These are phyloP conservation scores for Numenius phaeopus DNA, from an alignment of 2,797 vertebrate genomes.

Conservation along the genomic window DNA sequence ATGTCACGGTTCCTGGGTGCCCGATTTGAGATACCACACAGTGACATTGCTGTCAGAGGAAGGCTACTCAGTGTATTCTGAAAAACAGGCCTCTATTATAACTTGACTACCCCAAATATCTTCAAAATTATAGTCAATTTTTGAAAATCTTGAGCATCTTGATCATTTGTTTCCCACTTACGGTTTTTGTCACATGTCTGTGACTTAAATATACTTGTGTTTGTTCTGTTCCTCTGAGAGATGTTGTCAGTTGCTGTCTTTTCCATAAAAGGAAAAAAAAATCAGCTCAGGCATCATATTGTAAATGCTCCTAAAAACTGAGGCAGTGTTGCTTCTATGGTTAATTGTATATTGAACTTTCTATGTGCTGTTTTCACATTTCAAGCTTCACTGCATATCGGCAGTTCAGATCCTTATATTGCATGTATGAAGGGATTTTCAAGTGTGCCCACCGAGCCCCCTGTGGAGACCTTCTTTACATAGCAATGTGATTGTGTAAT, in stretches of 20 bases:
- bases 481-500: constrained; percentile 5
- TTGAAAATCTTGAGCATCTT: not conserved
- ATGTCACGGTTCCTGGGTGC: not conserved
- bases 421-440: constrained; percentile 30
- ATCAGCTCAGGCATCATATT: constrained; percentile 20
- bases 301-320: constrained; percentile 48
- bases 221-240: not conserved
- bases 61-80: not conserved
- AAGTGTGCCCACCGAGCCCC: constrained; percentile 13
- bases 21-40: not conserved
- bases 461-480: constrained; percentile 49
- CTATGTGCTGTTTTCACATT: constrained; percentile 39
- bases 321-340: constrained; percentile 45
- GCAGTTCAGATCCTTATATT: constrained; percentile 57
- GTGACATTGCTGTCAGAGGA: not conserved
- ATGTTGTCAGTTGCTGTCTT: constrained; percentile 10
- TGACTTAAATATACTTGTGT: not conserved
- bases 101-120: not conserved
- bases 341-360: constrained; percentile 70
- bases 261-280: not conserved
- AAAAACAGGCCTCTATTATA: not conserved
- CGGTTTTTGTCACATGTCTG: not conserved
- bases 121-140: not conserved
- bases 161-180: not conserved
- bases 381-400: constrained; percentile 50